These are phyloP conservation scores for Drosophila chauvacae DNA, from an alignment of 1,140 invertebrate genomes.

Conservation along the genomic window DNA sequence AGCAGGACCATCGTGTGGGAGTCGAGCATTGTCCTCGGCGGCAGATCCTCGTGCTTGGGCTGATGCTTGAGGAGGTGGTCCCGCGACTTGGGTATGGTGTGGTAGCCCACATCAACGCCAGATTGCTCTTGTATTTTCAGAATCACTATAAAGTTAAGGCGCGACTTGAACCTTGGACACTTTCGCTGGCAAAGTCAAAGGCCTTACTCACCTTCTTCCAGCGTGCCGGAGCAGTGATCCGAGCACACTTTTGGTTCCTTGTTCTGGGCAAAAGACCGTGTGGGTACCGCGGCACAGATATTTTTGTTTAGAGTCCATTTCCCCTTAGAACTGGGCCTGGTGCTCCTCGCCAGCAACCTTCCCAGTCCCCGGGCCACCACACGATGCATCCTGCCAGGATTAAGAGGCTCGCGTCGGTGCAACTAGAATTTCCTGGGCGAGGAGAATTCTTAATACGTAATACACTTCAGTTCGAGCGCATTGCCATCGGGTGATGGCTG, in stretches of 20 bases:
- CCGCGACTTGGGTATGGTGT: constrained; percentile 61
- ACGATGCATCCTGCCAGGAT: constrained; percentile 22
- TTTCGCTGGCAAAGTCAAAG: too few species aligned
- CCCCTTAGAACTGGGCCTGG: background rate
- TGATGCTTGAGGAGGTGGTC: constrained; percentile 72
- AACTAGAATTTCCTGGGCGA: background rate
- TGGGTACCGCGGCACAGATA: background rate
- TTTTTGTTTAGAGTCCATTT: background rate
- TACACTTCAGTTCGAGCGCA: background rate
- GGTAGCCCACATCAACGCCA: constrained; percentile 68
- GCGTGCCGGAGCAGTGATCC: constrained; percentile 44
- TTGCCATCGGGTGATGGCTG: constrained; percentile 19
- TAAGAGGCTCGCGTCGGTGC: background rate
- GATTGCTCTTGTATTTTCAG: constrained; percentile 50
- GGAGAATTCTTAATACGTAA: constrained; percentile 35
- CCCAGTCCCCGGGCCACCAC: constrained; percentile 1
- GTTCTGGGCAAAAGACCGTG: background rate
- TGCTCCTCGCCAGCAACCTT: background rate
- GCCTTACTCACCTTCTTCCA: constrained; percentile 37
- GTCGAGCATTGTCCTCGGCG: constrained; percentile 86
- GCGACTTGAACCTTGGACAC: background rate
- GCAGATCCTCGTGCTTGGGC: constrained; percentile 82
- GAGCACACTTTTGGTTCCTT: constrained; percentile 19
- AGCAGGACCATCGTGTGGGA: constrained; percentile 89
- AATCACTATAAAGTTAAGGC: constrained; percentile 32